A percentile compares a stretch with the other conserved stretches of the same genome.
These are phyloP conservation scores for Tryphoninae sp. DNA, from an alignment of 2,888 invertebrate genomes.

Conservation along the genomic window DNA sequence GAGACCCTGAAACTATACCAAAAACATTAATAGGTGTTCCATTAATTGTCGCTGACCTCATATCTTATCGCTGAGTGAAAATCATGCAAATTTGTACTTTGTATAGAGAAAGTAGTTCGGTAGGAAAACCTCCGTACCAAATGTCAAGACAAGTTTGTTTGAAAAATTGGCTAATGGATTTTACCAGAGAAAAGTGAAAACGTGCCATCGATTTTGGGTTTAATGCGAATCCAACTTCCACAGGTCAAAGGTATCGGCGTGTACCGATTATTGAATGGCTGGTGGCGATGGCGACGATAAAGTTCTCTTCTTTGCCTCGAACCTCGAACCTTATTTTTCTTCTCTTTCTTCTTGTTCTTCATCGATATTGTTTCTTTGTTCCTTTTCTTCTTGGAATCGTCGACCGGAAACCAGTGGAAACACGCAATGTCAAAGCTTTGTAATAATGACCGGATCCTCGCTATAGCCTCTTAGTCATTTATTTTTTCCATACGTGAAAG, in stretches of 20 bases:
- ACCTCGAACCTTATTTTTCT: constrained; percentile 17
- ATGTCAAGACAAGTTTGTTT: too few relatives aligned
- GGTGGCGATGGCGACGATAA: constrained; percentile 53
- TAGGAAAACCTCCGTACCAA: too few relatives aligned
- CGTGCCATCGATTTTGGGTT: too few relatives aligned
- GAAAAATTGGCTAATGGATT: too few relatives aligned
- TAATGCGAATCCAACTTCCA: neutral
- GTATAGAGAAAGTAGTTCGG: too few relatives aligned
- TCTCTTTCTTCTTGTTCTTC: constrained; percentile 17
- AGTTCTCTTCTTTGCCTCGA: neutral
- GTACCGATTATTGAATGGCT: constrained; percentile 34
- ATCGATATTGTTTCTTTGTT: constrained; percentile 15
- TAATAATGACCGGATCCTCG: constrained; percentile 37
- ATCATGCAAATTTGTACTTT: too few relatives aligned
- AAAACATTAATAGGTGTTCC: neutral
- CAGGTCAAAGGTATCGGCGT: neutral
- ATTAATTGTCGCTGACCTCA: neutral
- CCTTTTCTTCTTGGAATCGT: constrained; percentile 49
- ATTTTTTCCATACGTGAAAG: constrained; percentile 6
- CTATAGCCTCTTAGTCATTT: constrained; percentile 3
- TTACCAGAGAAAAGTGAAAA: too few relatives aligned
- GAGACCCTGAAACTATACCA: neutral
- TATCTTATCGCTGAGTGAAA: neutral
- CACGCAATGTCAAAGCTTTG: constrained; percentile 66
- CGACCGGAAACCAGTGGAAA: constrained; percentile 43